Evolutionary conservation across 2,888 invertebrate genomes (phyloP), one percentile per base, ranked within the genome.

Genomic region (Clanis bilineata): DNA sequence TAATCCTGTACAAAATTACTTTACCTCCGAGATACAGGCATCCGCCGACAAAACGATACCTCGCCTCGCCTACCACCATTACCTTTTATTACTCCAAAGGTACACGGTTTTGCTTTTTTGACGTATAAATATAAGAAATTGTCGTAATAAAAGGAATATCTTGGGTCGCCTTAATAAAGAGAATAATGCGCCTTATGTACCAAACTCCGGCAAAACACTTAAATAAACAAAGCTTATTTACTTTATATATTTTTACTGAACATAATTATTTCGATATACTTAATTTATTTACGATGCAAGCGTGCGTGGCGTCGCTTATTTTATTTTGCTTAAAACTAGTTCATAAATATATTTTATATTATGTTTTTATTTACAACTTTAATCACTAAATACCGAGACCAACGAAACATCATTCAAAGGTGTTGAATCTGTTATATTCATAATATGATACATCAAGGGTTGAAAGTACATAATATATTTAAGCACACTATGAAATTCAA

Each of bases 31-130:
- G 82, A 80, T 77, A 79, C 72, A 73, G 65, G 71, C 72, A 70
- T 76, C 76, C 75, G 68, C 73, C 71, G 73, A 76, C 78, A 78
- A 82, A 83, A 82, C 82, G 81, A 79, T 82, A 79, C 77, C 71
- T 71, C 72, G 72, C 70, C 68, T 71, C 72, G 71, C 73, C 74
- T 76, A 72, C 77, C 74, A 75, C 79, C 84, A 85, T 88, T 85
- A 85, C 77, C 68, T 86, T 88, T 88, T 86, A 88, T 86, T 86
- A 84, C 80, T 74, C 68, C 66, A 73, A 81, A 80, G 81, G 78
- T 83, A 88, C 88, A 87, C 73, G 83, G 74, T 72, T 88, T 86
- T 82, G 83, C 86, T 87, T 87, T 86, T 86, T 86, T 84, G 80
- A 76, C 76, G 75, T 77, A 82, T 77, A 83, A 82, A 83, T 79